A percentile compares a stretch with the other conserved stretches of the same genome.
phyloP scores from a whole-genome alignment of 2,797 vertebrate species.

The Diplodus puntazzo region DNA sequence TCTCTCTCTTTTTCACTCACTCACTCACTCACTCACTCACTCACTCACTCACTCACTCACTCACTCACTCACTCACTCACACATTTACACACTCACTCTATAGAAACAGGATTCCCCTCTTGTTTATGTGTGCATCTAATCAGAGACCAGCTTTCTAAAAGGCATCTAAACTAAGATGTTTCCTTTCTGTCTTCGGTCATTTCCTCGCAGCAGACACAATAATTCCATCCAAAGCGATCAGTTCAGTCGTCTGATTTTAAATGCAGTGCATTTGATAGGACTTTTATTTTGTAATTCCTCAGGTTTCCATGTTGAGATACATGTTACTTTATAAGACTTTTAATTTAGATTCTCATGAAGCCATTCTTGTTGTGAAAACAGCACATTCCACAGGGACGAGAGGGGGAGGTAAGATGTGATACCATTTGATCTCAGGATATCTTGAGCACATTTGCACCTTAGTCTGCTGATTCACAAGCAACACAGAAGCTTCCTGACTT shows the following conservation, averaged over 20 bases:
- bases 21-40: neutral
- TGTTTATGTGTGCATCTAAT: neutral
- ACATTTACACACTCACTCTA: neutral
- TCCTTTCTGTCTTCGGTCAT: neutral
- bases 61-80: neutral
- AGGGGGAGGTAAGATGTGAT: neutral
- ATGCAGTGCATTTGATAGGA: neutral
- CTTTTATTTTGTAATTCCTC: conserved; percentile 19
- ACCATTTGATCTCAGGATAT: conserved; percentile 46
- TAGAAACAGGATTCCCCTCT: neutral
- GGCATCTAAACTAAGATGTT: neutral
- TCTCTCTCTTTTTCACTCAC: neutral
- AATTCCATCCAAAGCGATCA: conserved; percentile 42
- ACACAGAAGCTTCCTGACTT: neutral
- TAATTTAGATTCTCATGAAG: neutral
- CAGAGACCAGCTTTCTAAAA: neutral
- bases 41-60: neutral
- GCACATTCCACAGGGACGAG: neutral
- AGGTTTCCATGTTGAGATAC: conserved; percentile 27
- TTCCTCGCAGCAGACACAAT: conserved; percentile 10
- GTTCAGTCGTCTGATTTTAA: conserved; percentile 1
- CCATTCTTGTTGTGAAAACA: conserved; percentile 11
- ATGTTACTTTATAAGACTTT: neutral
- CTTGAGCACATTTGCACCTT: conserved; percentile 46
- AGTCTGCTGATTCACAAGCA: conserved; percentile 5